These are phyloP conservation scores for Thryonomys swinderianus DNA, from an alignment of 2,113 vertebrate genomes.

Conservation along the genomic window DNA sequence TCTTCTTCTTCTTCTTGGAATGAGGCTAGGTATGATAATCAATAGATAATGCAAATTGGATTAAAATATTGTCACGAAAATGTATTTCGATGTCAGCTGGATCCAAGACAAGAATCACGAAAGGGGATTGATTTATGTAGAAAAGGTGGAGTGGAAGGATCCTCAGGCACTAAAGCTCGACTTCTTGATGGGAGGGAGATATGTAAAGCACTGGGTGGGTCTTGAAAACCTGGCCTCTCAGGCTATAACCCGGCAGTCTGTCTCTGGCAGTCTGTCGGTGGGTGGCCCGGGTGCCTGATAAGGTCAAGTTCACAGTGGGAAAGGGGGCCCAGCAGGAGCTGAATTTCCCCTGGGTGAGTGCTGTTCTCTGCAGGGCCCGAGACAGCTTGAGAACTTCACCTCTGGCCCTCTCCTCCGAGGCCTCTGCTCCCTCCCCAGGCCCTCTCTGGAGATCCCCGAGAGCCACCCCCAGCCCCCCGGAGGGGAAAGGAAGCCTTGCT, in stretches of 20 bases:
- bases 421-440: not conserved
- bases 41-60: conserved; percentile 17
- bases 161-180: not conserved
- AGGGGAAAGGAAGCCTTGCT: conserved; percentile 24
- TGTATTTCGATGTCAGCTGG: not conserved
- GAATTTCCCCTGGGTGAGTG: not conserved
- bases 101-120: conserved; percentile 39
- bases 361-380: not conserved
- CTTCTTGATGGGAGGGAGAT: conserved; percentile 56
- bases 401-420: conserved; percentile 19
- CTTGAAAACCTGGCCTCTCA: not conserved
- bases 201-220: conserved; percentile 35
- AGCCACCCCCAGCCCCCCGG: not conserved
- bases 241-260: not conserved
- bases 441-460: not conserved
- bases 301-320: not conserved
- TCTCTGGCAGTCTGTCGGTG: not conserved
- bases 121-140: not conserved
- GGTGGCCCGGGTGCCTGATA: conserved; percentile 27
- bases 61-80: conserved; percentile 58
- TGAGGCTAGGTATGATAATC: conserved; percentile 25
- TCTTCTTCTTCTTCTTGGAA: not conserved
- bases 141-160: not conserved
- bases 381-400: conserved; percentile 55
- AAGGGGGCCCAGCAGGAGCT: not conserved